Evolutionary conservation across 1,140 invertebrate genomes (phyloP).

Genomic region (Linepithema humile): DNA sequence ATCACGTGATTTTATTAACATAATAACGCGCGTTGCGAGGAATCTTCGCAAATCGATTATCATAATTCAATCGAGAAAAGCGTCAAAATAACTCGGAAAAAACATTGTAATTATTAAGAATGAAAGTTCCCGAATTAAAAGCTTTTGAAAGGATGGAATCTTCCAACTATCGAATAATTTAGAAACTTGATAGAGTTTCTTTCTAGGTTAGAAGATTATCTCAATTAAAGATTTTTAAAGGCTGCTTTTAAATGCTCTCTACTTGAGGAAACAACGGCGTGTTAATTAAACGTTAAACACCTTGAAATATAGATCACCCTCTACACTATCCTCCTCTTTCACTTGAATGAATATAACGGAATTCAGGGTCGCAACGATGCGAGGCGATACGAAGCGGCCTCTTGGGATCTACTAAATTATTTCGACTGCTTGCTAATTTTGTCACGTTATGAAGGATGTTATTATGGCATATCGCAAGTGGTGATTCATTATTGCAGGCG

Average conservation of each 20-base stretch:
- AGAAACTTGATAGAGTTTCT: neutral
- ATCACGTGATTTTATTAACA: neutral
- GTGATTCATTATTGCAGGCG: neutral
- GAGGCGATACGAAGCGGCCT: constrained; percentile 4
- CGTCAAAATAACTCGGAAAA: too few species aligned
- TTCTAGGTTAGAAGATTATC: neutral
- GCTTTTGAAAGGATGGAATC: neutral
- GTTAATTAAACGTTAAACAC: constrained; percentile 1
- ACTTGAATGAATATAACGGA: neutral
- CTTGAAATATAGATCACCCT: constrained; percentile 2
- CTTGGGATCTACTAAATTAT: constrained; percentile 53
- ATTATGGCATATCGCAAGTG: neutral
- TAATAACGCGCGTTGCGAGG: neutral
- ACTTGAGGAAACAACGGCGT: neutral
- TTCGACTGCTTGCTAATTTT: constrained; percentile 53
- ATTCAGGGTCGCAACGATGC: constrained; percentile 31
- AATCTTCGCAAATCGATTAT: neutral
- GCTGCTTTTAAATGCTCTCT: neutral
- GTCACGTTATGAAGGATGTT: constrained; percentile 25
- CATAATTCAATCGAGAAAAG: neutral
- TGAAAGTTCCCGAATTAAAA: neutral
- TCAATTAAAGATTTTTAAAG: neutral
- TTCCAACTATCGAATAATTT: neutral
- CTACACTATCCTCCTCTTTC: neutral
- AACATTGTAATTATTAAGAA: neutral